These are phyloP conservation scores for Caranx ignobilis DNA, from an alignment of 2,113 vertebrate genomes.

Conservation along the genomic window DNA sequence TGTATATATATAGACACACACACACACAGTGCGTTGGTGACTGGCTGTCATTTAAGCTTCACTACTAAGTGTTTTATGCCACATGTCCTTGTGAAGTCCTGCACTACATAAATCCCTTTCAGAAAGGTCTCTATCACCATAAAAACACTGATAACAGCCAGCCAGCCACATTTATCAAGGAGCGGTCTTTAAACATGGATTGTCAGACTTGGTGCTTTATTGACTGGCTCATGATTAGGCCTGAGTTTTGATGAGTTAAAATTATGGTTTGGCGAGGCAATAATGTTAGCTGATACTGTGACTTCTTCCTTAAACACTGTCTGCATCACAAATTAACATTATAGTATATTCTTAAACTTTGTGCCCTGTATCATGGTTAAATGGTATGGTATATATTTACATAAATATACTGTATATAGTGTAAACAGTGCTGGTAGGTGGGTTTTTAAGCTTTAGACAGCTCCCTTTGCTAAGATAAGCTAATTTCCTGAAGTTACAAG, in stretches of 20 bases:
- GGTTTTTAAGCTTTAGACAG: too few species aligned
- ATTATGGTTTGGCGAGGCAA: not conserved
- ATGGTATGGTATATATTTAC: not conserved
- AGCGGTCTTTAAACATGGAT: not conserved
- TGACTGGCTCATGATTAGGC: not conserved
- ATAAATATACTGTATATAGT: too few species aligned
- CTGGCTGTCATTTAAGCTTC: not conserved
- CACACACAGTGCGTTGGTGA: too few species aligned
- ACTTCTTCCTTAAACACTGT: too few species aligned
- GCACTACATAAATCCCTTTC: not conserved
- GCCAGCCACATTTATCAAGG: too few species aligned
- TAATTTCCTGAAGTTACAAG: not conserved
- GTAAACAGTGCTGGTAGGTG: not conserved
- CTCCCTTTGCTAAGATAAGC: not conserved
- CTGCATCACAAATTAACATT: not conserved
- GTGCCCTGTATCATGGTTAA: not conserved
- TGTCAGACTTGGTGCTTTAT: not conserved
- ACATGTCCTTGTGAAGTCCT: not conserved
- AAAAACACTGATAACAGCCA: not conserved
- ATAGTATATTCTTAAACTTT: not conserved
- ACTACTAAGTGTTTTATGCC: not conserved
- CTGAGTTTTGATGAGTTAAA: not conserved
- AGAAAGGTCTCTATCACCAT: not conserved
- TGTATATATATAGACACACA: too few species aligned
- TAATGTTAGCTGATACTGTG: not conserved